Percentiles rank a stretch among this genome's conserved stretches.
Conservation (phyloP, 2,888 invertebrate species). For the Meloe dianella region DNA sequence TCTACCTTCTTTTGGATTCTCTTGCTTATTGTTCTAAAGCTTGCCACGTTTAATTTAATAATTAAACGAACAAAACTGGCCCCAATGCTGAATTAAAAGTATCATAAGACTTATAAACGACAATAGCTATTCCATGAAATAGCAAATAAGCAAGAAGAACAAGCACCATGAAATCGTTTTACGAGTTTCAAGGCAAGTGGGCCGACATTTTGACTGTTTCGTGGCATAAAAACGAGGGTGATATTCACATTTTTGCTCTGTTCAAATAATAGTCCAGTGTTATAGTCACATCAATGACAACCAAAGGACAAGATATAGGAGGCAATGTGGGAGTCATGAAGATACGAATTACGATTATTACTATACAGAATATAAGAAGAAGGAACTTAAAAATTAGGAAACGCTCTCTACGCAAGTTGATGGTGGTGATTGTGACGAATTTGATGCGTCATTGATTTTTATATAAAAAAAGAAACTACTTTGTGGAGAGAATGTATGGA, state of each 20-base stretch:
- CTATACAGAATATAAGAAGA: neutral
- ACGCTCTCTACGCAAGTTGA: neutral
- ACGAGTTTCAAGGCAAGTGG: neutral
- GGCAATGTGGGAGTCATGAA: conserved; percentile 8
- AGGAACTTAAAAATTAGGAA: neutral
- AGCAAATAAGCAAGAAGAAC: neutral
- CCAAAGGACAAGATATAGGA: neutral
- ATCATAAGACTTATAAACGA: neutral
- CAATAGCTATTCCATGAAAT: neutral
- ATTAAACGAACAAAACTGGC: neutral
- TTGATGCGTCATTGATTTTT: conserved; percentile 6
- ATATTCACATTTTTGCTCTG: neutral
- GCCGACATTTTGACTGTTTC: neutral
- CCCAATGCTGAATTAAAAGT: neutral
- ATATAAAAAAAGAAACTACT: neutral
- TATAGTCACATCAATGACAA: neutral
- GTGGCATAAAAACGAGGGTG: neutral
- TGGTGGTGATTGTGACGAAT: neutral
- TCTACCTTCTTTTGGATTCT: too few species aligned
- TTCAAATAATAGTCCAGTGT: neutral
- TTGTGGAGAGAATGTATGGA: neutral
- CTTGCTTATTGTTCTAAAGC: neutral
- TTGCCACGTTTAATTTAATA: neutral
- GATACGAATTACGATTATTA: conserved; percentile 1
- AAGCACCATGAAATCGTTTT: neutral